Conservation (phyloP, 2,797 vertebrate genomes). For the Hafferia zeledoni region DNA sequence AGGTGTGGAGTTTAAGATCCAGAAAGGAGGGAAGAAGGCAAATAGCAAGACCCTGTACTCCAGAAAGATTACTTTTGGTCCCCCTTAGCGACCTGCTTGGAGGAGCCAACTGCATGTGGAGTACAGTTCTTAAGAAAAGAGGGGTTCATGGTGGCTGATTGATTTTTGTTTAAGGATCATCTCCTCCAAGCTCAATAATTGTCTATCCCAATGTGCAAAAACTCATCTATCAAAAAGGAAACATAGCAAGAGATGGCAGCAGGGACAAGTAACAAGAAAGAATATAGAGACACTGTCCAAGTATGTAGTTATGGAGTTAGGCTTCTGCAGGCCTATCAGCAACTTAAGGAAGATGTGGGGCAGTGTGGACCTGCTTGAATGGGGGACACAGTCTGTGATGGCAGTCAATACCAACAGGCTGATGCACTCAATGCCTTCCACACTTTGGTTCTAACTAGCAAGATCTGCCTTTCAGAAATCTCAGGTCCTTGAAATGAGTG, state of each 20-base stretch:
- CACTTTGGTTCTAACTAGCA: background rate
- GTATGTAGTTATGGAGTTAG: background rate
- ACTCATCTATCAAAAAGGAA: background rate
- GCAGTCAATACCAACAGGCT: accelerated
- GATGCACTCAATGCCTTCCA: background rate
- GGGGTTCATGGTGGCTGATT: background rate
- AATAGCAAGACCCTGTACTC: background rate
- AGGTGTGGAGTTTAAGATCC: background rate
- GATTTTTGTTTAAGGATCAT: background rate
- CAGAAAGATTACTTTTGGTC: background rate
- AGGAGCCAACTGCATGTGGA: background rate
- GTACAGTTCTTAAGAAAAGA: background rate
- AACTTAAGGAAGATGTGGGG: background rate
- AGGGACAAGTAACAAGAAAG: background rate
- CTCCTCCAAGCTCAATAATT: background rate
- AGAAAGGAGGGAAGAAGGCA: background rate
- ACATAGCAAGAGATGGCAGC: background rate
- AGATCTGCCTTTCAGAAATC: background rate
- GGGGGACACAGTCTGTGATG: accelerated
- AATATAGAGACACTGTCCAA: background rate
- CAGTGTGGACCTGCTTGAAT: background rate
- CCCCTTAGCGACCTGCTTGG: background rate
- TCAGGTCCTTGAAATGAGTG: background rate
- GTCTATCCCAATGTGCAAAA: background rate
- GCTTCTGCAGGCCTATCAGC: background rate